Conservation (phyloP, 1,140 invertebrate genomes). For the Ganaspis sp. region DNA sequence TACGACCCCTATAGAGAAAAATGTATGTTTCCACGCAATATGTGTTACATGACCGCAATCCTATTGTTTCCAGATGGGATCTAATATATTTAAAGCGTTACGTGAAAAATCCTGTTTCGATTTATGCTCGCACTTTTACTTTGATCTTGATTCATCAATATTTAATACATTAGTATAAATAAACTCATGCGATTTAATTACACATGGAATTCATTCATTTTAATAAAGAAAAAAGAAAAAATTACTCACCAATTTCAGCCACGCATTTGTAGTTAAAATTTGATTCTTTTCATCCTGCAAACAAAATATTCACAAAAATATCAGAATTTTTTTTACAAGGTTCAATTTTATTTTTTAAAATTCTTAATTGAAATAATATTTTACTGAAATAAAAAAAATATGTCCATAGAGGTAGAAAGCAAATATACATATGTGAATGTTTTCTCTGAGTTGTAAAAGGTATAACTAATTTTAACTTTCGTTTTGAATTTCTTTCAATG, state of each 20-base stretch:
- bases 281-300: conserved; percentile 90
- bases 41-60: conserved; percentile 29
- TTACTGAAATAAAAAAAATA: too few relatives aligned
- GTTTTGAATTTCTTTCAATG: too few relatives aligned
- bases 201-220: too few relatives aligned
- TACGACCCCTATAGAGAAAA: neutral
- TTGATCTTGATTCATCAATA: neutral
- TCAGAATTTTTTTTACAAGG: too few relatives aligned
- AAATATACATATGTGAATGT: too few relatives aligned
- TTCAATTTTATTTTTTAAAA: too few relatives aligned
- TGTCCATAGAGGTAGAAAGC: too few relatives aligned
- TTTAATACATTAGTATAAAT: neutral
- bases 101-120: conserved; percentile 6
- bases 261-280: conserved; percentile 96
- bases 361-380: too few relatives aligned
- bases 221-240: too few relatives aligned
- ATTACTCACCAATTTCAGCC: conserved; percentile 96
- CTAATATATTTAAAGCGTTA: conserved; percentile 10
- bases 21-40: conserved; percentile 18
- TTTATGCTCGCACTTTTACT: neutral
- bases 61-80: neutral
- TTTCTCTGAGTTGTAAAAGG: too few relatives aligned
- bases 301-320: too few relatives aligned
- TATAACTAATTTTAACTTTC: too few relatives aligned
- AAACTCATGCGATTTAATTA: neutral